Conservation (phyloP, 2,888 invertebrate genomes). For the Caradrina kadenii region DNA sequence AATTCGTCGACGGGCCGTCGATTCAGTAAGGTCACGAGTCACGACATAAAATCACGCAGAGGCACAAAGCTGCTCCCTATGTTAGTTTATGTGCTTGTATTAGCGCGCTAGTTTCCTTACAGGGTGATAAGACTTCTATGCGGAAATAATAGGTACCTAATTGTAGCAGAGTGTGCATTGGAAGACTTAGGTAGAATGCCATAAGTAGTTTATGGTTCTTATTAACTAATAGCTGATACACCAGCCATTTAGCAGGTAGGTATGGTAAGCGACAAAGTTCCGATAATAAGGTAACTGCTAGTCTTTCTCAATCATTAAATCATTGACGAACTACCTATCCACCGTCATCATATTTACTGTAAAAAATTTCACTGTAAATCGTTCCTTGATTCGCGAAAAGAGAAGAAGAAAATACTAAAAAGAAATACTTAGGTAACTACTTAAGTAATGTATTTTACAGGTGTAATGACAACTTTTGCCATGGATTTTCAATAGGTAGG, state of each 20-base stretch:
- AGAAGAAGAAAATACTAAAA: no score
- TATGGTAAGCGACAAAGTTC: not conserved
- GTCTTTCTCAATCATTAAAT: no score
- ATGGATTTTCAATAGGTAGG: no score
- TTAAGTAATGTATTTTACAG: no score
- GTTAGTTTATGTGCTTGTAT: constrained; percentile 33
- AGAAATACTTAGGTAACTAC: no score
- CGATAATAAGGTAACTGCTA: not conserved
- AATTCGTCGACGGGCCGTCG: constrained; percentile 55
- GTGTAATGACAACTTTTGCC: no score
- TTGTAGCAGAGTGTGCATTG: constrained; percentile 17
- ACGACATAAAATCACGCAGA: constrained; percentile 53
- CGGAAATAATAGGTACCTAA: constrained; percentile 45
- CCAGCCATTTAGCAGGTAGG: not conserved
- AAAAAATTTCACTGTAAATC: no score
- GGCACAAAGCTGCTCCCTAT: constrained; percentile 27
- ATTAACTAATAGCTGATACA: not conserved
- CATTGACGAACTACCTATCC: no score
- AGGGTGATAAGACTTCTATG: constrained; percentile 36
- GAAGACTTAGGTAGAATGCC: constrained; percentile 23
- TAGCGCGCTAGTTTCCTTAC: constrained; percentile 47
- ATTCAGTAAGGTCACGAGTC: constrained; percentile 56
- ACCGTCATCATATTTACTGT: no score
- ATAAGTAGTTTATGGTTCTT: not conserved
- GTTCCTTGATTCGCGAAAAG: no score